Evolutionary conservation across 2,888 invertebrate genomes (phyloP), one percentile per base, ranked within the genome.

Genomic region (Ichneumoninae sp.): DNA sequence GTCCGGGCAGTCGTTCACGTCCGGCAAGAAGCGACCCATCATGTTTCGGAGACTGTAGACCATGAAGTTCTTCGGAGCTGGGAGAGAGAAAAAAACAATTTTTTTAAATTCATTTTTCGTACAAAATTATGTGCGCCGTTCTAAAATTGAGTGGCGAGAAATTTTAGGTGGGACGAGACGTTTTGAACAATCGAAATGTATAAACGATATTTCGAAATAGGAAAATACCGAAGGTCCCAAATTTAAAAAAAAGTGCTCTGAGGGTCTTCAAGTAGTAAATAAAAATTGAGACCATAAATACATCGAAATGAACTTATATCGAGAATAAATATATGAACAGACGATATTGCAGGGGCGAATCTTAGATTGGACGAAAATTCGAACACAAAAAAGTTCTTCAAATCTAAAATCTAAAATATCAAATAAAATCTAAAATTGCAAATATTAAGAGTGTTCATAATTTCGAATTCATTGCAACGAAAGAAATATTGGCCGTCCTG

Each of bases 61-160:
- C 89, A 99, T 95, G 92, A 98, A 99, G 82, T 96, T 96, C 87
- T 96, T 96, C 0, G 98, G 99, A 65, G 98, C 98, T 97, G 94
- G 36, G 95, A 95, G 66, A 76, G 13, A 69, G 65, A 40, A 26
- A 44, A 30, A 47, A 54, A 70, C 26, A 1, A 50, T 19, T 44
- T 65, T 65, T 47, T 36, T 1, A 40, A 10, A 4, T 30, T 40
- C 3, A 47, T 52, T 16, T 52, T 52, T 52, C 13, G 40, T 54
- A 3, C 22, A 22, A 7, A 22, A 22, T 6, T 52, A 16, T 52
- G 1, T 5, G 52, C n/a, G 4, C 3, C 6, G 7, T 54, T 19
- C 8, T 8, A 54, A 10, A 10, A 40, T 40, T 40, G 33, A 6
- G 33, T 16, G 10, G 16, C 47, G 47, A 10, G 16, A 10, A 16